Evolutionary conservation across 2,113 vertebrate genomes (phyloP).

Genomic region (Myrmophylax atrothorax): DNA sequence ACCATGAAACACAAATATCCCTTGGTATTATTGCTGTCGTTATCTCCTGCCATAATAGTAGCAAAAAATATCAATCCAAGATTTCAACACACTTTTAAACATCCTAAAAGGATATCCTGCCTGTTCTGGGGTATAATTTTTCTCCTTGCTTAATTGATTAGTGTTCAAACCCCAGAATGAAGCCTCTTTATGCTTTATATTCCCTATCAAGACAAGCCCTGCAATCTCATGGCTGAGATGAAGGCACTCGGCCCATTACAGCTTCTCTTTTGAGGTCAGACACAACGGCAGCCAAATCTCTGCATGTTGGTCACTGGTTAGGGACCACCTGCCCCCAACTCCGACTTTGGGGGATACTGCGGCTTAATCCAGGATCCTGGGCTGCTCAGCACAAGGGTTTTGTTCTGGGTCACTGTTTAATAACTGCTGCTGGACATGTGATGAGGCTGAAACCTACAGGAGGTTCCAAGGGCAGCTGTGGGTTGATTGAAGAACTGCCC

Average conservation of each 20-base stretch:
- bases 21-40: neutral
- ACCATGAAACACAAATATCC: neutral
- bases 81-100: neutral
- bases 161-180: neutral
- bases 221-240: neutral
- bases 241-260: neutral
- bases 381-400: conserved; percentile 21
- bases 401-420: conserved; percentile 32
- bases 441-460: conserved; percentile 19
- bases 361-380: neutral
- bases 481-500: conserved; percentile 24
- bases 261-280: conserved; percentile 1
- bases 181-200: neutral
- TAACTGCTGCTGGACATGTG: neutral
- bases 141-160: neutral
- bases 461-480: conserved; percentile 3
- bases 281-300: conserved; percentile 17
- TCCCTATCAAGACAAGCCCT: neutral
- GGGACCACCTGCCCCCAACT: neutral
- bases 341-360: neutral
- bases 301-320: neutral
- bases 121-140: neutral
- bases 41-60: neutral
- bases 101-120: neutral
- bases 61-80: neutral